A percentile compares a stretch with the other conserved stretches of the same genome.
Evolutionary conservation across 2,888 invertebrate genomes (phyloP).

Genomic region (Conistra vaccinii): DNA sequence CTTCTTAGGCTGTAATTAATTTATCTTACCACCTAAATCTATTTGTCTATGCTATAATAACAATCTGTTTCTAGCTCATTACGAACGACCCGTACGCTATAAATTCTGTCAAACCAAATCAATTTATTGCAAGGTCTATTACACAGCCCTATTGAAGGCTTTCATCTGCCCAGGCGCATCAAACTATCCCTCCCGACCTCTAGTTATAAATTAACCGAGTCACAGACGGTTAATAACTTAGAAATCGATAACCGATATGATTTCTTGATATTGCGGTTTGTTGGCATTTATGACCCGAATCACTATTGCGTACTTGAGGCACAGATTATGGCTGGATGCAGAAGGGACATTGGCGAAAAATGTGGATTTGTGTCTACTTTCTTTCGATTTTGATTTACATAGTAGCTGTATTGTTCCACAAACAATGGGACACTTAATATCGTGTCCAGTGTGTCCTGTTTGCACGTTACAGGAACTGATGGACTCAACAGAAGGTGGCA

Average conservation of each 20-base stretch:
- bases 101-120: background rate
- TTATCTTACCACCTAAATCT: background rate
- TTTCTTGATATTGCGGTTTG: conserved; percentile 74
- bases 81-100: background rate
- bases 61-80: background rate
- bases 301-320: conserved; percentile 63
- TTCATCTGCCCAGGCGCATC: conserved; percentile 45
- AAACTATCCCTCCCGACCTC: conserved; percentile 41
- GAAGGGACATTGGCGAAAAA: background rate
- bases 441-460: too few relatives aligned
- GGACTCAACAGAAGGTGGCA: too few relatives aligned
- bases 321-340: conserved; percentile 23
- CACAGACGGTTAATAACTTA: conserved; percentile 73
- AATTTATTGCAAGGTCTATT: conserved; percentile 18
- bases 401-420: background rate
- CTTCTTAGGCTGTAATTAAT: background rate
- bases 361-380: background rate
- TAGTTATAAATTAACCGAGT: conserved; percentile 63
- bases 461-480: too few relatives aligned
- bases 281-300: conserved; percentile 70
- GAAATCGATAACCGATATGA: conserved; percentile 80
- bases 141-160: conserved; percentile 44
- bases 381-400: background rate
- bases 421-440: background rate
- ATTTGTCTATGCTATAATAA: background rate